Base-by-base conservation (phyloP, 2,113 vertebrate genomes). In the Lagopus muta region DNA sequence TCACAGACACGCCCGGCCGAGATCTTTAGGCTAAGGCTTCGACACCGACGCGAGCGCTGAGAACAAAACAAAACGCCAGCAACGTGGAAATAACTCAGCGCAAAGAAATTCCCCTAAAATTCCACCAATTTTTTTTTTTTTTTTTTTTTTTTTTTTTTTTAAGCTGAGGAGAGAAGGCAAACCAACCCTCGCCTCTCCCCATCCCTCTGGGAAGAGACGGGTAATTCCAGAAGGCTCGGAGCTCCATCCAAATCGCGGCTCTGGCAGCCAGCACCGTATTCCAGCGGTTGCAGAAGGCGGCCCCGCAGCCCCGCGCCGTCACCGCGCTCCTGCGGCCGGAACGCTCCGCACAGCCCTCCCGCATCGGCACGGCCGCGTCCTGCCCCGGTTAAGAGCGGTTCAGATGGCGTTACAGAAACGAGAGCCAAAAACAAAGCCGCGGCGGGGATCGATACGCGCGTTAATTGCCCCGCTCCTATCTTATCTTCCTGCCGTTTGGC, bases 401-500 rank as follows among this genome's bases (percentile, higher is more conserved):
- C 88, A 94, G 82, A 34, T 6, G 48, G 88, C 38, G 58, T 77
- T 89, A 42, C 70, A 79, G 75, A 89, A 93, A 85, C 74, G 42
- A 81, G 76, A 86, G 54, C 52, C 43, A 55, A 83, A 92, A 95
- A 83, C 78, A 92, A 94, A 94, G 81, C 60, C 48, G 48, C 36
- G 47, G 20, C 65, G 25, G 21, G 72, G 84, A 93, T 95, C 77
- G 27, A 92, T 88, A 83, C 20, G 40, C 1, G 36, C 57, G 61
- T 84, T 95, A 94, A 95, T 97, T 94, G 95, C 76, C 55, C 60
- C 21, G 12, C 40, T 85, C 88, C 86, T 95, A 93, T 96, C 93
- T 97, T 96, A 93, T 95, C 86, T 96, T 52, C 40, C 81, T 91
- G 90, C 57, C 88, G 75, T 90, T 94, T 93, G 94, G 88, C 85